Conservation (phyloP, 2,888 invertebrate species). For the Tipula helvola region DNA sequence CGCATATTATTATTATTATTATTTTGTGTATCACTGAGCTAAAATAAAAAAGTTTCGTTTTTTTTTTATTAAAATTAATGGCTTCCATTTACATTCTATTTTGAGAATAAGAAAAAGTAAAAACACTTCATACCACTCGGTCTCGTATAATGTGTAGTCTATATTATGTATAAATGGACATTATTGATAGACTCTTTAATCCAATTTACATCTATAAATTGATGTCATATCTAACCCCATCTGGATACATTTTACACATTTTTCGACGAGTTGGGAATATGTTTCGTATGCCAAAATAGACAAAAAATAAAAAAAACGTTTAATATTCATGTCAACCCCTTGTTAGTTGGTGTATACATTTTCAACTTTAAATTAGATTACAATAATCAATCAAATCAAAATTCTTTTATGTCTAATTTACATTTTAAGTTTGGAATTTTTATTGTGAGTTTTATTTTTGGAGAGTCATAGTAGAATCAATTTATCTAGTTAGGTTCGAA, state of each 20-base stretch:
- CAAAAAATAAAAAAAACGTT: not conserved
- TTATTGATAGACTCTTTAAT: not conserved
- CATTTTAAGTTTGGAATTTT: not conserved
- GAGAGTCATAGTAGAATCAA: not conserved
- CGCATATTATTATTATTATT: not conserved
- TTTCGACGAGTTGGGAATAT: not conserved
- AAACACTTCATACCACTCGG: not conserved
- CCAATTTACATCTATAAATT: not conserved
- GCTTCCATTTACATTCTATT: not conserved
- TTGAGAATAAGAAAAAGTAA: not conserved
- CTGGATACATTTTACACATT: not conserved
- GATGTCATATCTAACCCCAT: not conserved
- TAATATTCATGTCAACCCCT: constrained; percentile 4
- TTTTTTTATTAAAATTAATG: not conserved
- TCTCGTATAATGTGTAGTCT: not conserved
- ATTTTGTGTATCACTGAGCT: not conserved
- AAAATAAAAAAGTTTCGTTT: not conserved
- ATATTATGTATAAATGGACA: not conserved
- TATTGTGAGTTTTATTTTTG: not conserved
- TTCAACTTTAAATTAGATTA: not conserved
- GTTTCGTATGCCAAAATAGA: not conserved
- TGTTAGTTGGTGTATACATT: not conserved
- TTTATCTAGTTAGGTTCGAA: not conserved
- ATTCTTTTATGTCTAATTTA: not conserved
- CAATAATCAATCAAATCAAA: constrained; percentile 4